These are phyloP conservation scores for Perizoma flavofasciatum DNA, from an alignment of 2,888 invertebrate species.

Conservation along the genomic window DNA sequence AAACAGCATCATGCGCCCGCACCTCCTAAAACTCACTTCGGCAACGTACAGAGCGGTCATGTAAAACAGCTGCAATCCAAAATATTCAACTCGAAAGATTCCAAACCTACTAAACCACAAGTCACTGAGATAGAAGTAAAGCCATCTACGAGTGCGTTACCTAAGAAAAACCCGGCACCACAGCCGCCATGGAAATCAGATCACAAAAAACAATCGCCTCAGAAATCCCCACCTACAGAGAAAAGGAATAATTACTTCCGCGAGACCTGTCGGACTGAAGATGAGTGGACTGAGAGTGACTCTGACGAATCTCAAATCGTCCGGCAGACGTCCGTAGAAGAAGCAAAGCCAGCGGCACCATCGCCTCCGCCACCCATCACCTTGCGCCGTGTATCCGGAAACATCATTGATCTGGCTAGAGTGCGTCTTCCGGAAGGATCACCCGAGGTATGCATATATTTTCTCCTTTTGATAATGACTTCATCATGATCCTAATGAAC, in stretches of 20 bases:
- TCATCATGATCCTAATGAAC: too few relatives aligned
- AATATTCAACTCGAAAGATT: constrained; percentile 57
- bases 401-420: constrained; percentile 71
- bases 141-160: constrained; percentile 59
- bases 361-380: constrained; percentile 73
- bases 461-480: too few relatives aligned
- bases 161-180: constrained; percentile 71
- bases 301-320: constrained; percentile 56
- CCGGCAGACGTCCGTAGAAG: constrained; percentile 48
- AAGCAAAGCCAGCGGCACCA: constrained; percentile 45
- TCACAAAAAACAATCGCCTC: constrained; percentile 51
- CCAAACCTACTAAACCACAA: constrained; percentile 50
- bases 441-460: constrained; percentile 77
- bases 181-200: constrained; percentile 52
- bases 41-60: constrained; percentile 74
- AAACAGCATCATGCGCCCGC: constrained; percentile 73
- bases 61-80: constrained; percentile 77
- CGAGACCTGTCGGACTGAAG: constrained; percentile 86
- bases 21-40: constrained; percentile 77
- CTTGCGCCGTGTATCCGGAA: constrained; percentile 74
- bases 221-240: constrained; percentile 49
- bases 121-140: constrained; percentile 49
- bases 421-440: constrained; percentile 76
- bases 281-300: constrained; percentile 83
- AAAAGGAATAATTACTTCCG: constrained; percentile 79